Base-by-base conservation (phyloP, 2,113 vertebrate genomes). In the Alces alces region DNA sequence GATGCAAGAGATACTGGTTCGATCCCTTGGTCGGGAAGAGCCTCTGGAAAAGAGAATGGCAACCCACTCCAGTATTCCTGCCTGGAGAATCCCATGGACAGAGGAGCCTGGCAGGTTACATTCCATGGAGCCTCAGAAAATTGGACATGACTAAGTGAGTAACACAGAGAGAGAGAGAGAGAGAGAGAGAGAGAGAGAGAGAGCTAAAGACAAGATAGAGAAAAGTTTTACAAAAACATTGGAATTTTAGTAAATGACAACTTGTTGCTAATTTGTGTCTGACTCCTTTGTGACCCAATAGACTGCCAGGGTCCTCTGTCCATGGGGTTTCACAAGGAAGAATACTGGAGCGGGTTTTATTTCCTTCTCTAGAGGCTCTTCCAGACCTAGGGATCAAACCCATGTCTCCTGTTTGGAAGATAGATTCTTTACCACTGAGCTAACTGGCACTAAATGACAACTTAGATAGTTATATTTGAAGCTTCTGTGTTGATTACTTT, bases 161-260 rank as follows among this genome's bases (percentile, higher is more conserved):
- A 19, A 70, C 8, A 19, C 16, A 60, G 27, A 60, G 5, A 8
- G 15, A 17, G 30, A 47, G 11, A 47, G 47, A 47, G 47, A 60
- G 27, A 60, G 5, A 8, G 15, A 17, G 30, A 47, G 11, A 47
- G 47, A 47, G 47, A 47, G 47, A 47, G 47, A 47, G 47, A 47
- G 50, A 55, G 55, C 55, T 60, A 88, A 54, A 86, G 52, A 93
- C 7, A 85, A 93, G 73, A 92, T 58, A 96, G 60, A 96, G 50
- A 47, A n/a, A 78, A 83, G 19, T 93, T 96, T 96, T 92, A 96
- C 61, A 90, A 88, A 95, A 25, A 87, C 60, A 66, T 84, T 78
- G 57, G 57, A 55, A 89, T 91, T 88, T 96, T 60, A 83, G 57
- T 79, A 96, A 91, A 96, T 84, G 55, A 96, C 70, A 96, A 45